Evolutionary conservation across 2,113 vertebrate species (phyloP), one percentile per base, ranked within the genome.

Genomic region (Solea solea): DNA sequence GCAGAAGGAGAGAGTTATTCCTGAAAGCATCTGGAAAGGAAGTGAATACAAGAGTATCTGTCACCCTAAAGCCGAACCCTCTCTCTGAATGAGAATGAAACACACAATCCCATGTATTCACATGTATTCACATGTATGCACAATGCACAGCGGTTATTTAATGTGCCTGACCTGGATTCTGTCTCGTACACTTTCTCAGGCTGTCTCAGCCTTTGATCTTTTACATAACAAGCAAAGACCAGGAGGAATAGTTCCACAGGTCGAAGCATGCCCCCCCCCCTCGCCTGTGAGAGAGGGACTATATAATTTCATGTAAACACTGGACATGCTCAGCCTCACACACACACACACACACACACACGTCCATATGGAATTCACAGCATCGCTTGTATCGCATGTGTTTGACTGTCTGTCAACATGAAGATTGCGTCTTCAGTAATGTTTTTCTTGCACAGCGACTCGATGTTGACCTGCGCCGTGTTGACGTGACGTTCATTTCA

Each of bases 21-120:
- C 56, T 56, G 54, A 71, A 71, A 57, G 71, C 12, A n/a, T 50
- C 71, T 44, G 28, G 57, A 28, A 59, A 16, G 50, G 25, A 72
- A 12, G 21, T 62, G 25, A 54, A 39, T 21, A 21, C 21, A 1
- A 1, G 21, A 21, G 21, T 21, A 41, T 71, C 39, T 64, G 49
- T 28, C 21, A 21, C 13, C 58, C 7, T 52, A 45, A n/a, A 34
- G 2, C 1, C 7, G 44, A 5, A 8, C 44, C 9, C 3, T 46
- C 44, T 9, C 7, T n/a, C 11, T 15, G 15, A n/a, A 16, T 4
- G 1, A 40, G 15, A 50, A 50, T 14, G 14, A 50, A 61, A 15
- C 11, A 25, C 8, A 8, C 57, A 45, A n/a, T 21, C 45, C 13
- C n/a, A n/a, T n/a, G n/a, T n/a, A n/a, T n/a, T n/a, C n/a, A n/a